These are phyloP conservation scores for Python bivittatus DNA, from an alignment of 2,113 vertebrate species.

Conservation along the genomic window DNA sequence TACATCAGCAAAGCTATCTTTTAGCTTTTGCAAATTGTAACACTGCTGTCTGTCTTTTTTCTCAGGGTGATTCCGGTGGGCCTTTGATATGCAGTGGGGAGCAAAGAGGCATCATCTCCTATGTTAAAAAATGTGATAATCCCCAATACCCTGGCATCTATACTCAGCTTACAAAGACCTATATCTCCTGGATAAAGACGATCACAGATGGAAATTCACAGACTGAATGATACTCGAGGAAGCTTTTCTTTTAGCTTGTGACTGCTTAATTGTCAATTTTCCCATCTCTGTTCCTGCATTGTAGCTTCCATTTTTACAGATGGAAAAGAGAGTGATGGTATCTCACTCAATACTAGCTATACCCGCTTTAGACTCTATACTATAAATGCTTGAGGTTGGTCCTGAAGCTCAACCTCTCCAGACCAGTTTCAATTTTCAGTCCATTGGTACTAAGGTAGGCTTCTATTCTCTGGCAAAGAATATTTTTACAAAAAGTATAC, in stretches of 20 bases:
- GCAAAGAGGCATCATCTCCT: slow-evolving; percentile 67
- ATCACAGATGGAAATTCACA: slow-evolving; percentile 32
- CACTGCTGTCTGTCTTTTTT: neutral
- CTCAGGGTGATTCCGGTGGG: slow-evolving; percentile 74
- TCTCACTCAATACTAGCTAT: neutral
- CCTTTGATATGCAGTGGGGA: slow-evolving; percentile 65
- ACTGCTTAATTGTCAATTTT: neutral
- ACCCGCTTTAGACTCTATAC: neutral
- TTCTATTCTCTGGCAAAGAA: neutral
- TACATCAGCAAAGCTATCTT: slow-evolving; percentile 10
- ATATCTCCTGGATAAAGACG: slow-evolving; percentile 69
- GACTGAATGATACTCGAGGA: neutral
- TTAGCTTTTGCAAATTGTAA: slow-evolving; percentile 3
- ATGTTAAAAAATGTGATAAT: slow-evolving; percentile 56
- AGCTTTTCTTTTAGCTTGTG: neutral
- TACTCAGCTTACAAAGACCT: slow-evolving; percentile 55
- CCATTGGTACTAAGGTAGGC: neutral
- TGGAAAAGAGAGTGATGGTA: neutral
- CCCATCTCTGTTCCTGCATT: neutral
- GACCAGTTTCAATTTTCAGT: neutral
- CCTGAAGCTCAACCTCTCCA: neutral
- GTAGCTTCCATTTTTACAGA: neutral
- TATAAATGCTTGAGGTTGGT: neutral
- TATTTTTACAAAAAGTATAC: fast-evolving
- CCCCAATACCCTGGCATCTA: slow-evolving; percentile 66